Evolutionary conservation across 2,113 vertebrate species (phyloP).

Genomic region (Geothlypis trichas): DNA sequence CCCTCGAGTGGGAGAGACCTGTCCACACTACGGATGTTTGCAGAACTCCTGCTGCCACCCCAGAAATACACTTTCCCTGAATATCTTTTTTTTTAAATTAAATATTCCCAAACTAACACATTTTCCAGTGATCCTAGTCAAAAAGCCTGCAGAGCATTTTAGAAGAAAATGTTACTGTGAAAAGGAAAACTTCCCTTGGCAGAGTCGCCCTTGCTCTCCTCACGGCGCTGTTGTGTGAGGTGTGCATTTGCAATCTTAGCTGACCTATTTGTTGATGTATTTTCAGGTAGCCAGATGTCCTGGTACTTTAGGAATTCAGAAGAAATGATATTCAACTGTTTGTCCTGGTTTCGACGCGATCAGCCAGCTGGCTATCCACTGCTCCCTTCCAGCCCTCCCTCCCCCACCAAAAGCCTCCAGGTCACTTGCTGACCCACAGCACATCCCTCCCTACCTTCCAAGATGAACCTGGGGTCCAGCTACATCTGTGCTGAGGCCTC

Average conservation of each 20-base stretch:
- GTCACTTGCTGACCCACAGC: constrained; percentile 48
- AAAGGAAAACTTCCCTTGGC: constrained; percentile 35
- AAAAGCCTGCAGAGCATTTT: constrained; percentile 23
- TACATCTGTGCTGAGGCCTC: constrained; percentile 67
- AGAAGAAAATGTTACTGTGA: constrained; percentile 16
- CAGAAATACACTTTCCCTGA: not conserved
- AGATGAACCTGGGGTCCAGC: constrained; percentile 59
- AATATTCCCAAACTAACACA: not conserved
- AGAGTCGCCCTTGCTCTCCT: not conserved
- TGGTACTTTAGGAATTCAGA: constrained; percentile 44
- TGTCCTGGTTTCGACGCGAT: not conserved
- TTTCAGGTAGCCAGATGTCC: constrained; percentile 68
- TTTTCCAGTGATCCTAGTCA: not conserved
- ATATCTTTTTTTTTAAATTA: not conserved
- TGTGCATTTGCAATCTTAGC: not conserved
- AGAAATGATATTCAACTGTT: constrained; percentile 54
- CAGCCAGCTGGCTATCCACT: constrained; percentile 48
- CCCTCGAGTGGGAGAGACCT: not conserved
- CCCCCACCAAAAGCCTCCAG: constrained; percentile 35
- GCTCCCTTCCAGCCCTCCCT: constrained; percentile 27
- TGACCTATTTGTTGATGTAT: constrained; percentile 60
- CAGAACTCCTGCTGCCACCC: not conserved
- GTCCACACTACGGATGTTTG: accelerated
- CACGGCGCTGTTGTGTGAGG: not conserved
- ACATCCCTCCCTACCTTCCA: constrained; percentile 40